These are phyloP conservation scores for Bedellia somnulentella DNA, from an alignment of 2,888 invertebrate genomes.

Conservation along the genomic window DNA sequence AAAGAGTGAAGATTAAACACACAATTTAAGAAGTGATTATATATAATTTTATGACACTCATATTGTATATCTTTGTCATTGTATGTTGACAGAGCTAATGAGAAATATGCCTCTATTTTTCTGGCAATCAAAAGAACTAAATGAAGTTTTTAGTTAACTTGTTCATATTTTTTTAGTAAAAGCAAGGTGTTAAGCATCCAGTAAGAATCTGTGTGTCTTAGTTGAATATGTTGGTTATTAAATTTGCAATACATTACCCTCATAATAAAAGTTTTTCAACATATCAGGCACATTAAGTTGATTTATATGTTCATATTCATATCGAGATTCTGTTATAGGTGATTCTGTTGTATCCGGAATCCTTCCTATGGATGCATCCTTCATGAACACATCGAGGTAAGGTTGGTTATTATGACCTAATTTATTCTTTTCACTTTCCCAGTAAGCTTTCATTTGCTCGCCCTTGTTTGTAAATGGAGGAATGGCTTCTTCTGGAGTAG, in stretches of 20 bases:
- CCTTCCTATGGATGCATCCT: conserved; percentile 30
- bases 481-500: conserved; percentile 12
- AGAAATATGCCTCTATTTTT: no score
- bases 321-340: conserved; percentile 45
- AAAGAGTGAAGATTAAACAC: no score
- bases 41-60: no score
- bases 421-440: conserved; percentile 42
- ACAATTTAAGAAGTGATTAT: no score
- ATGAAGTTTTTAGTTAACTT: no score
- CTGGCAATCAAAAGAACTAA: no score
- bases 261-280: conserved; percentile 26
- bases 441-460: conserved; percentile 44
- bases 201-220: conserved; percentile 55
- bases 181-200: conserved; percentile 27
- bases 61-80: no score
- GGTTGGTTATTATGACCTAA: conserved; percentile 29
- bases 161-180: conserved; percentile 1
- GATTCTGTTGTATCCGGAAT: conserved; percentile 42
- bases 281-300: conserved; percentile 30
- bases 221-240: conserved; percentile 9
- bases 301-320: conserved; percentile 36
- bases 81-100: no score
- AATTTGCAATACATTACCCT: conserved; percentile 40
- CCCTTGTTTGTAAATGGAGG: conserved; percentile 7
- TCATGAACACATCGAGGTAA: conserved; percentile 38